Evolutionary conservation across 2,113 vertebrate species (phyloP).

Genomic region (Anguilla rostrata): DNA sequence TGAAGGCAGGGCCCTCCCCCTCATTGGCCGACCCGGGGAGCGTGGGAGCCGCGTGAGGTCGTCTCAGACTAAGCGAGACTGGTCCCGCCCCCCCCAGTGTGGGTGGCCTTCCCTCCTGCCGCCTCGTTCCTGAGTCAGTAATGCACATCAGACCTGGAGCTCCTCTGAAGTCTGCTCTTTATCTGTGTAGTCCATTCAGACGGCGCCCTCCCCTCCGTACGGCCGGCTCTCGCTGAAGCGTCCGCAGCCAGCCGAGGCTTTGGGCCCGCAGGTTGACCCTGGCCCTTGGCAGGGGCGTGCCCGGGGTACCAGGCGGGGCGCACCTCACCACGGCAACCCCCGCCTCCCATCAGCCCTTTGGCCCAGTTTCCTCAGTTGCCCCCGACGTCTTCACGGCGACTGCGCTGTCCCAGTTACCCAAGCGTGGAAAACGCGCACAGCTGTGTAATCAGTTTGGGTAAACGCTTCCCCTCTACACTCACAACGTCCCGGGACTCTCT

Average conservation of each 20-base stretch:
- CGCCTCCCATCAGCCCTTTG: background rate
- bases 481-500: background rate
- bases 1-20: background rate
- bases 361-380: background rate
- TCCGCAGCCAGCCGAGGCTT: too few relatives aligned
- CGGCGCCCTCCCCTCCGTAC: background rate
- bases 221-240: too few relatives aligned
- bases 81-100: background rate
- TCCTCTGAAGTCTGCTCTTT: background rate
- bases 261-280: too few relatives aligned
- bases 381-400: background rate
- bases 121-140: background rate
- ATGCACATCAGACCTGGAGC: background rate
- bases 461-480: background rate
- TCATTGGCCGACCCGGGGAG: background rate
- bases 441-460: conserved; percentile 8
- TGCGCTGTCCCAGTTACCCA: background rate
- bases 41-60: background rate
- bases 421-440: background rate
- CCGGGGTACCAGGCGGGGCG: too few relatives aligned
- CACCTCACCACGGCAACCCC: too few relatives aligned
- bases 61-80: background rate
- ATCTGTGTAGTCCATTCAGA: background rate
- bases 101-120: conserved; percentile 4
- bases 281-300: too few relatives aligned